Evolutionary conservation across 2,113 vertebrate genomes (phyloP).

Genomic region (Geothlypis trichas): DNA sequence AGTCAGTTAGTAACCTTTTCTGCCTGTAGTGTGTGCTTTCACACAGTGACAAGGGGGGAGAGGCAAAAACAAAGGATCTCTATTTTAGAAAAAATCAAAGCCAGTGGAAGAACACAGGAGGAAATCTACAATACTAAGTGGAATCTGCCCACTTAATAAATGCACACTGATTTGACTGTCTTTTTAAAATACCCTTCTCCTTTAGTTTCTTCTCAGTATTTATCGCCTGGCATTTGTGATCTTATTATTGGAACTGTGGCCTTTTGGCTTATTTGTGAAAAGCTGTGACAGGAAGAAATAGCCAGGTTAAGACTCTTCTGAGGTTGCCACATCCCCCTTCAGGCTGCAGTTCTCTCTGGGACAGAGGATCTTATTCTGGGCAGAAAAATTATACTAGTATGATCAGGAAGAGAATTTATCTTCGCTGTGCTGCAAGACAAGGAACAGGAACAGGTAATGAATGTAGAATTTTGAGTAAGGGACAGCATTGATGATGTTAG

Average conservation of each 20-base stretch:
- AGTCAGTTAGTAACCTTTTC: neutral
- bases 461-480: neutral
- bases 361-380: neutral
- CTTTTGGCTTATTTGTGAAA: neutral
- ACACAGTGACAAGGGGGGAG: neutral
- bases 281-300: neutral
- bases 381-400: neutral
- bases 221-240: neutral
- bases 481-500: neutral
- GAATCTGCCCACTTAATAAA: neutral
- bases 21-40: neutral
- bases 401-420: neutral
- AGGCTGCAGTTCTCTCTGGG: neutral
- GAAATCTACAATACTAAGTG: neutral
- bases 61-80: neutral
- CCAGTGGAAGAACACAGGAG: neutral
- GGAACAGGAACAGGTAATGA: neutral
- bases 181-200: neutral
- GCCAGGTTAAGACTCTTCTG: neutral
- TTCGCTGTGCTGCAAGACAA: neutral
- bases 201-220: neutral
- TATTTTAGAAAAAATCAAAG: neutral
- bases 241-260: neutral
- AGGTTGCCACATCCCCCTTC: neutral
- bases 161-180: neutral